phyloP scores from a whole-genome alignment of 2,113 vertebrate genomes.

The Carlito syrichta region DNA sequence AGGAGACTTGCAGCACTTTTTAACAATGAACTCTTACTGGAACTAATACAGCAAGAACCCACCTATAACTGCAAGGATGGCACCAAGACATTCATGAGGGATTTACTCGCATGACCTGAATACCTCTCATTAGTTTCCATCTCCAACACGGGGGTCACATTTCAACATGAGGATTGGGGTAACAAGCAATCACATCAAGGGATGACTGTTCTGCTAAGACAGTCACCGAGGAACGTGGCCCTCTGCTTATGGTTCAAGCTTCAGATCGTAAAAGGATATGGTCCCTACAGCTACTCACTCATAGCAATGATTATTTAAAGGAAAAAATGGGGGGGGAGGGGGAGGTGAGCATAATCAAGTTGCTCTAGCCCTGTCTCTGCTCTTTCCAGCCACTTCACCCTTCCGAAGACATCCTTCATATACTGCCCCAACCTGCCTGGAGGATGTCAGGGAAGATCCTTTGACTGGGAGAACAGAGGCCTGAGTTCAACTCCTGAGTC shows the following conservation, averaged over 20 bases:
- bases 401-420: rapidly evolving
- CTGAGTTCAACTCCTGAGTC: not conserved
- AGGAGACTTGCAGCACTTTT: too few species aligned
- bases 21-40: too few species aligned
- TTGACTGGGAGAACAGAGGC: not conserved
- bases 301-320: constrained; percentile 56
- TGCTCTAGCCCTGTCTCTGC: not conserved
- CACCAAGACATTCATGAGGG: too few species aligned
- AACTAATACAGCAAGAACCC: too few species aligned
- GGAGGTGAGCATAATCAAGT: not conserved
- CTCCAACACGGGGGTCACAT: not conserved
- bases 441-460: not conserved
- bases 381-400: not conserved
- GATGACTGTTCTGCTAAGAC: constrained; percentile 57
- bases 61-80: too few species aligned
- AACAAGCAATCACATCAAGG: not conserved
- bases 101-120: not conserved
- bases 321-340: not conserved
- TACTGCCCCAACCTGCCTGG: not conserved
- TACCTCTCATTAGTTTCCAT: not conserved
- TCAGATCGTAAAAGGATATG: constrained; percentile 67
- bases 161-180: not conserved
- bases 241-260: constrained; percentile 62
- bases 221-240: constrained; percentile 61
- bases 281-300: constrained; percentile 51